Evolutionary conservation across 2,888 invertebrate species (phyloP), one percentile per base, ranked within the genome.

Genomic region (Melanotus villosus): DNA sequence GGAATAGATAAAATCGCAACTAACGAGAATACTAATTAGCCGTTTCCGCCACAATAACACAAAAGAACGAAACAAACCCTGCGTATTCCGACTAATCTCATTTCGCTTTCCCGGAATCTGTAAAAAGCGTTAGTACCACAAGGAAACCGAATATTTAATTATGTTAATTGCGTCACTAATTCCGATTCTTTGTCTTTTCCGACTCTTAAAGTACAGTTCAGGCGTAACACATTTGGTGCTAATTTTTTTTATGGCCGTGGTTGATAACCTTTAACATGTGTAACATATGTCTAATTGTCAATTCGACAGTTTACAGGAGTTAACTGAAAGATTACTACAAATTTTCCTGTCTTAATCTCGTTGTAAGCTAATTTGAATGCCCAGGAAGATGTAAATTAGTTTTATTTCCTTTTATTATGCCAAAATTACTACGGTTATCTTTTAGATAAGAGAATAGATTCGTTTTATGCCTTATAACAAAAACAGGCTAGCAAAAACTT

Each of bases 1-100:
- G 16, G 64, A 50, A 68, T 14, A 58, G 68, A 64, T 68, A 68
- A 64, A 64, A 68, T 68, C 63, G 52, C 47, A 59, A 58, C 38
- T 54, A 60, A 54, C 36, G 18, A 60, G 58, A 57, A 63, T 58
- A 64, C 38, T 68, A 68, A 68, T 68, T 64, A 58, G 18, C 32
- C 52, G 50, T 64, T 68, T 68, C 68, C 68, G 57, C 45, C 60
- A 30, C 36, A 54, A 65, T 57, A 65, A 50, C 21, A 65, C 58
- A 65, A 65, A 57, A 45, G 45, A 45, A 65, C 52, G 14, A 43
- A 41, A 19, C 47, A 32, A 65, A 57, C 57, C 52, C 43, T 41
- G 43, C 65, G 36, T 43, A 60, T 67, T 67, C 54, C 45, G 26
- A 34, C 34, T 67, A 60, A 56, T 57, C 68, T 56, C 52, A 38